Evolutionary conservation across 2,888 invertebrate species (phyloP).

Genomic region (Allacma fusca): DNA sequence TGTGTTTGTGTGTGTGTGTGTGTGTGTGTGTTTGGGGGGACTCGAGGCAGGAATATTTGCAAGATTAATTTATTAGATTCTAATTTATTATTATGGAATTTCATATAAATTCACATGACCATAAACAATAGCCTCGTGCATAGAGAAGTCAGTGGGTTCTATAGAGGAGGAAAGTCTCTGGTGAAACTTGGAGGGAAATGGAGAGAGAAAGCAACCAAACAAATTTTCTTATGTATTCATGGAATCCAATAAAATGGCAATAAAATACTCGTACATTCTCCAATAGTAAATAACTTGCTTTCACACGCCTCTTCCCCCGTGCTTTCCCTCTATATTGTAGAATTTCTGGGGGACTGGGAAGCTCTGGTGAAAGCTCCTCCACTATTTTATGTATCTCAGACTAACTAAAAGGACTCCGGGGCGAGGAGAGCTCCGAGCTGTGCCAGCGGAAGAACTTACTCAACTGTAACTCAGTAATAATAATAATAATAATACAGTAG

Average conservation of each 20-base stretch:
- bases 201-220: neutral
- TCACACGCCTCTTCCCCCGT: neutral
- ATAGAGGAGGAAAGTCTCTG: neutral
- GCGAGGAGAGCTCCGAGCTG: too few species aligned
- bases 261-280: slow-evolving; percentile 23
- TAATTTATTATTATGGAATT: slow-evolving; percentile 11
- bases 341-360: too few species aligned
- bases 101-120: neutral
- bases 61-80: slow-evolving; percentile 11
- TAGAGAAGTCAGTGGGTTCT: too few species aligned
- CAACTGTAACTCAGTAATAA: too few species aligned
- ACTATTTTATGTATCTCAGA: too few species aligned
- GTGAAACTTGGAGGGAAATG: neutral
- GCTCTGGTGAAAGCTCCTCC: too few species aligned
- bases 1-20: too few species aligned
- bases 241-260: slow-evolving; percentile 34
- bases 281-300: neutral
- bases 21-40: too few species aligned
- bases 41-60: neutral
- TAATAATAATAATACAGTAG: too few species aligned
- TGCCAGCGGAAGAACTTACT: too few species aligned
- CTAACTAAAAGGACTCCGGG: too few species aligned
- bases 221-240: slow-evolving; percentile 5
- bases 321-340: neutral
- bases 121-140: too few species aligned